Base-by-base conservation (phyloP, 2,888 invertebrate species). In the Macaria notata region DNA sequence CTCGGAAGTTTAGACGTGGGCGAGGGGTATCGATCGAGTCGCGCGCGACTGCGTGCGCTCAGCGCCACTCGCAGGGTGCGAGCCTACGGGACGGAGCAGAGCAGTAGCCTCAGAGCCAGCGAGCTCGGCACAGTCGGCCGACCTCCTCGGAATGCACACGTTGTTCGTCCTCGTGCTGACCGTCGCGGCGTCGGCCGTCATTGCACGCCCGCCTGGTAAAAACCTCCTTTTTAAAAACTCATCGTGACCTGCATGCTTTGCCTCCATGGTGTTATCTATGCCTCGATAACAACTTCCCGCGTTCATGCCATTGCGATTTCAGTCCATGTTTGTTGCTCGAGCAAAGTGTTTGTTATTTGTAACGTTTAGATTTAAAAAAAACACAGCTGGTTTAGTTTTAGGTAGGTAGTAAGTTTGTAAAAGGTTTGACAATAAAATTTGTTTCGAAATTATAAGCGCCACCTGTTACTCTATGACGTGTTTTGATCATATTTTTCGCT, bases 1-100 rank as follows among this genome's bases (percentile, higher is more conserved):
- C 54, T 75, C 72, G 60, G 63, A 65, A 68, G 70, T 74, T 78
- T 80, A 73, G 68, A 85, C 86, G 87, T 89, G 86, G 88, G 88
- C 82, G 88, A 71, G 86, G 36, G 76, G 69, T 88, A 89, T 89
- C 88, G 88, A 89, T 89, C 86, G 84, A 82, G 87, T 5, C 38
- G 6, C 41, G 4, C 87, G 75, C 76, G 68, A 59, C 61, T 66
- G 73, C 78, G 76, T 83, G 86, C 85, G 83, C 79, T 63, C 58
- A 36, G 41, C 38, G 38, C 6, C 38, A 8, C 8, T 38, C 6
- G 38, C 38, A 8, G 38, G 38, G 38, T 19, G 19, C 19, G 19
- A 36, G 33, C 5, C 33, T 36, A 36, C 19, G 19, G 33, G 7
- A 6, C 33, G 33, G 33, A 36, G 33, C 33, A 48, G 47, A 56